phyloP scores from a whole-genome alignment of 2,113 vertebrate species.

The Gobio gobio region DNA sequence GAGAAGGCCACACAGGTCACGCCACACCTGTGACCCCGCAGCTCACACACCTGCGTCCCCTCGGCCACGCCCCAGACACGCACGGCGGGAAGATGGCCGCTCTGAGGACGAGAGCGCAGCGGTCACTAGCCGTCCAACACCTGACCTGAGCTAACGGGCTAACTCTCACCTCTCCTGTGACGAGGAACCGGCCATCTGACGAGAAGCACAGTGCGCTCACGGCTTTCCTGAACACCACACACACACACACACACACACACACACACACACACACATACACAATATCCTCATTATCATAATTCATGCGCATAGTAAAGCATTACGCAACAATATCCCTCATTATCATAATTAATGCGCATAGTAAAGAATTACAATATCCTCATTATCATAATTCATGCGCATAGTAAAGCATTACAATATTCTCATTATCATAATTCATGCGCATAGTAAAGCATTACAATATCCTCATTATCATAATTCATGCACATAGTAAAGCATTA shows the following conservation, averaged over 20 bases:
- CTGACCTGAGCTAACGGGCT: neutral
- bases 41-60: constrained; percentile 84
- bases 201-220: constrained; percentile 95
- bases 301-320: too few relatives aligned
- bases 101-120: constrained; percentile 65
- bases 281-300: too few relatives aligned
- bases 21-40: constrained; percentile 91
- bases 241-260: too few relatives aligned
- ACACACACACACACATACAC: too few relatives aligned
- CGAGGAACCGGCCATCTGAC: constrained; percentile 93
- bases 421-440: too few relatives aligned
- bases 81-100: constrained; percentile 91
- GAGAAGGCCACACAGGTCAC: constrained; percentile 94
- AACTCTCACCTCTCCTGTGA: constrained; percentile 92
- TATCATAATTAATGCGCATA: too few relatives aligned
- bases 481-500: too few relatives aligned
- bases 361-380: too few relatives aligned
- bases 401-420: too few relatives aligned
- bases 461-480: too few relatives aligned
- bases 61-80: constrained; percentile 91
- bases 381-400: too few relatives aligned
- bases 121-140: neutral
- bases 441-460: too few relatives aligned
- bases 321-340: neutral
- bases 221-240: constrained; percentile 93